These are phyloP conservation scores for Lamellibrachia columna DNA, from an alignment of 2,888 invertebrate genomes.

Conservation along the genomic window DNA sequence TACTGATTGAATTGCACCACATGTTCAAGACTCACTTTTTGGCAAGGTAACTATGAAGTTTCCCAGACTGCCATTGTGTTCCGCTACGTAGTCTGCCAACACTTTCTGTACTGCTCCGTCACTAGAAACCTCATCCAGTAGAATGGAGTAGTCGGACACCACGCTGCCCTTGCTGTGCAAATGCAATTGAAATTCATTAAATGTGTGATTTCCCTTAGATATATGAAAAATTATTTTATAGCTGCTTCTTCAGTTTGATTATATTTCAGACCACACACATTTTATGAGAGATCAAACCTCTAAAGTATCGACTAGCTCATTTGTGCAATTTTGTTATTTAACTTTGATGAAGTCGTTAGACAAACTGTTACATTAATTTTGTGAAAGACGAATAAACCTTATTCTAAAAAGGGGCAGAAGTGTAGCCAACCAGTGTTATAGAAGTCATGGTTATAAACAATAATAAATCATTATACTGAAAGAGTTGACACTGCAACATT, in stretches of 20 bases:
- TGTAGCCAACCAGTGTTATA: no score
- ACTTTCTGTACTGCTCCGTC: background rate
- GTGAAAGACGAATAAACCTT: no score
- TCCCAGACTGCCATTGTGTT: background rate
- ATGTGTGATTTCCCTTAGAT: background rate
- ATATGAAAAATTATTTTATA: background rate
- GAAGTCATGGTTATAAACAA: no score
- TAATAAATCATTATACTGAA: no score
- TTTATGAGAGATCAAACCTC: background rate
- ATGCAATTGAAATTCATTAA: background rate
- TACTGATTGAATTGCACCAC: background rate
- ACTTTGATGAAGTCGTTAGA: no score
- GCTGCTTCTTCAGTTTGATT: background rate
- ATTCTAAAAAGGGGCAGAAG: no score
- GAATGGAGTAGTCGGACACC: background rate
- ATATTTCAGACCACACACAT: background rate
- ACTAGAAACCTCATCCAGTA: background rate
- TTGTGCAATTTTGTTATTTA: no score
- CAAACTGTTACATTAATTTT: no score
- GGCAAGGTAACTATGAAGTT: background rate
- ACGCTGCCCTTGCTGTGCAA: background rate
- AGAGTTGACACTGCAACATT: no score
- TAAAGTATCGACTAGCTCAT: background rate
- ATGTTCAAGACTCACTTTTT: background rate
- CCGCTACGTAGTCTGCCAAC: background rate